Evolutionary conservation across 1,140 invertebrate species (phyloP).

Genomic region (Dufourea novaeangliae): DNA sequence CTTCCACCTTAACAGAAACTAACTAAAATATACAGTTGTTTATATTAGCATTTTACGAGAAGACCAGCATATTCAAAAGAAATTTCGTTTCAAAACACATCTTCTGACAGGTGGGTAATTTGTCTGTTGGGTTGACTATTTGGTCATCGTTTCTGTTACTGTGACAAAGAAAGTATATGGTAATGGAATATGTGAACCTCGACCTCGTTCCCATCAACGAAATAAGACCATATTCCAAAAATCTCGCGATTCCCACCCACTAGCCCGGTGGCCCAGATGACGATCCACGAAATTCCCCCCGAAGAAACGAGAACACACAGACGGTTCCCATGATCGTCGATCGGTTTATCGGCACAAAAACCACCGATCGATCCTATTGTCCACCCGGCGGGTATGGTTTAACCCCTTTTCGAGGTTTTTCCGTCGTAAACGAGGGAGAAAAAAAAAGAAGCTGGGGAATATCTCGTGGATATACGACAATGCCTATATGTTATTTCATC

Average conservation of each 20-base stretch:
- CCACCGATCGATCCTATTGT: constrained; percentile 45
- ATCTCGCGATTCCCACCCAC: constrained; percentile 4
- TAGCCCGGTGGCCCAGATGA: neutral
- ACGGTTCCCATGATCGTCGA: constrained; percentile 54
- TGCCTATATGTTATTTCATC: constrained; percentile 48
- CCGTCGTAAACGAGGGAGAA: constrained; percentile 49
- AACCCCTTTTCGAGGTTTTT: constrained; percentile 57
- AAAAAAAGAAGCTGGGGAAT: constrained; percentile 4
- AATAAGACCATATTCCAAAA: neutral
- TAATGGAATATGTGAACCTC: too few relatives aligned
- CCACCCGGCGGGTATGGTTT: constrained; percentile 22
- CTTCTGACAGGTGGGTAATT: too few relatives aligned
- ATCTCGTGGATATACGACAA: constrained; percentile 20
- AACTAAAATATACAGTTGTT: too few relatives aligned
- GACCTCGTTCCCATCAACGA: neutral
- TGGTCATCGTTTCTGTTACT: too few relatives aligned
- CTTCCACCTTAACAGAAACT: too few relatives aligned
- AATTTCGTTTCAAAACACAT: too few relatives aligned
- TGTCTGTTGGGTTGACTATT: too few relatives aligned
- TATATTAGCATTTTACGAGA: too few relatives aligned
- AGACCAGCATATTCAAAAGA: too few relatives aligned
- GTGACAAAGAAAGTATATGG: too few relatives aligned
- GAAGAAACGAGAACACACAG: constrained; percentile 33
- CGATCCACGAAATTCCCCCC: constrained; percentile 1
- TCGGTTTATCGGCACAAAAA: constrained; percentile 44